Evolutionary conservation across 2,888 invertebrate genomes (phyloP), one percentile per base, ranked within the genome.

Genomic region (Craniophora ligustri): DNA sequence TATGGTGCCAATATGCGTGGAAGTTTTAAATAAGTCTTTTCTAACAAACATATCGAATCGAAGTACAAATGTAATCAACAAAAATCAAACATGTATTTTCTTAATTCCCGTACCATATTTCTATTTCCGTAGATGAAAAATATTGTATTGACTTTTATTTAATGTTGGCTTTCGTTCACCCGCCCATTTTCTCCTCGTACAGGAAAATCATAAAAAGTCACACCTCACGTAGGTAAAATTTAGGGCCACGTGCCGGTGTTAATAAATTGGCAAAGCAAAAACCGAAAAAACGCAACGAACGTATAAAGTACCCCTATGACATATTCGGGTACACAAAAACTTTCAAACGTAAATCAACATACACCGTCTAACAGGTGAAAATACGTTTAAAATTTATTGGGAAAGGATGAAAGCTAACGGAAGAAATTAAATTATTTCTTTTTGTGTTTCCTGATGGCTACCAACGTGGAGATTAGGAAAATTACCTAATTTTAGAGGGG

Each of bases 271-370:
- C 21, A 39, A 21, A 47, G 47, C 40, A 57, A 45, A 53, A 53
- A 62, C 36, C 40, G 21, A n/a, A 54, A 16, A 34, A 64, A 64
- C 58, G 36, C 40, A 41, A 42, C 19, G 47, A n/a, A n/a, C n/a
- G n/a, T n/a, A n/a, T 11, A 32, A 49, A 35, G 36, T 38, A 41
- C 34, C 28, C 31, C 18, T 13, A 15, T 48, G 58, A 64, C 40
- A 57, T 58, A 65, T 62, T 49, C 65, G 48, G 65, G 48, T 28
- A 15, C 65, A 49, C 61, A 58, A 58, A 57, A 65, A 65, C 19
- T 39, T 57, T 48, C 28, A 46, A 31, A 64, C 8, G 8, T 8
- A 21, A 21, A 21, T 21, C 21, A n/a, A n/a, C n/a, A n/a, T n/a
- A n/a, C n/a, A n/a, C n/a, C n/a, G n/a, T n/a, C n/a, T n/a, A n/a